Percentiles rank a stretch among this genome's conserved stretches.
Evolutionary conservation across 2,113 vertebrate species (phyloP).

Genomic region (Chinchilla lanigera): DNA sequence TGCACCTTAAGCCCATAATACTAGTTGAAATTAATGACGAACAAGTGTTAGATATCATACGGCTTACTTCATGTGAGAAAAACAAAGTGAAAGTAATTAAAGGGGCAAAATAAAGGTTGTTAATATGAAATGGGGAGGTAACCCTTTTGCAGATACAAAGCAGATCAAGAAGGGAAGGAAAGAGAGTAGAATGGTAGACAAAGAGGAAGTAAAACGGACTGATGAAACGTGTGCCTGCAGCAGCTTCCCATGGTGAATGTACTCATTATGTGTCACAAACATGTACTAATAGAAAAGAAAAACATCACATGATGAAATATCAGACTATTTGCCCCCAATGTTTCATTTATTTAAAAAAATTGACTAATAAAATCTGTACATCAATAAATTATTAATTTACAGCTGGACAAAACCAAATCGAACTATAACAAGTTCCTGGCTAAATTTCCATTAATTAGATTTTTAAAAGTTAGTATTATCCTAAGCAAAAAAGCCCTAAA

Average conservation of each 20-base stretch:
- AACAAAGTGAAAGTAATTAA: neutral
- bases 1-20: neutral
- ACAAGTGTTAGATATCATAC: neutral
- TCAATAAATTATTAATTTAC: neutral
- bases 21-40: neutral
- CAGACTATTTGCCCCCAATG: neutral
- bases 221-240: neutral
- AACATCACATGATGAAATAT: neutral
- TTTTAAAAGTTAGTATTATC: neutral
- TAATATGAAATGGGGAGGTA: neutral
- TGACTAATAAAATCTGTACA: neutral
- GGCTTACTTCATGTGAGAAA: neutral
- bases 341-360: constrained; percentile 52
- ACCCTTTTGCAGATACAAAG: neutral
- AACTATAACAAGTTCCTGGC: neutral
- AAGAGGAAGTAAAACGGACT: neutral
- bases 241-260: neutral
- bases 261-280: neutral
- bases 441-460: neutral
- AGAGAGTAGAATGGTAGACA: neutral
- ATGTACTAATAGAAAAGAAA: neutral
- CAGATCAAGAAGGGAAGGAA: neutral
- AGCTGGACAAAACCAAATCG: neutral
- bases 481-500: neutral
- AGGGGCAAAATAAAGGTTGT: neutral